Evolutionary conservation across 1,140 invertebrate genomes (phyloP).

Genomic region (Neodiprion fabricii): DNA sequence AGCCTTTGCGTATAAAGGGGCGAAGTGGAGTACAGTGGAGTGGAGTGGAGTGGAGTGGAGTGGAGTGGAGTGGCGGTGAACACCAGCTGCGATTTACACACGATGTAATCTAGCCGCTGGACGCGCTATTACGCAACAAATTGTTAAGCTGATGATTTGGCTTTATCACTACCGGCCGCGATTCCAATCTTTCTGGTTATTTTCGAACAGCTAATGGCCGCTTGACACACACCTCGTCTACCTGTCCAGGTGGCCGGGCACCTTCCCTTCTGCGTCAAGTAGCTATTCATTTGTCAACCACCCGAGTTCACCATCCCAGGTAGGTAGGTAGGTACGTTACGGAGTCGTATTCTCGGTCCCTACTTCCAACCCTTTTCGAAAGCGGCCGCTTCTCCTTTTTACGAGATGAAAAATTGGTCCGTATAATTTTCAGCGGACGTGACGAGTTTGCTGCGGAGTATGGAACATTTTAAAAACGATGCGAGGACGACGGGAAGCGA

Average conservation of each 20-base stretch:
- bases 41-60: background rate
- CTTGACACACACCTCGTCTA: slow-evolving; percentile 36
- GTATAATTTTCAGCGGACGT: too few relatives aligned
- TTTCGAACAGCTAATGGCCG: slow-evolving; percentile 45
- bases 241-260: background rate
- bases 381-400: too few relatives aligned
- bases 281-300: background rate
- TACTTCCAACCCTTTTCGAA: too few relatives aligned
- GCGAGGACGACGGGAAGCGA: slow-evolving; percentile 11
- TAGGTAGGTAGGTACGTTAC: background rate
- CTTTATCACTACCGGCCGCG: background rate
- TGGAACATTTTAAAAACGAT: slow-evolving; percentile 4
- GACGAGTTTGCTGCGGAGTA: background rate
- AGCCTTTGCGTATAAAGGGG: background rate
- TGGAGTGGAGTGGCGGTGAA: slow-evolving; percentile 1
- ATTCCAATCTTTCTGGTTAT: slow-evolving; percentile 5
- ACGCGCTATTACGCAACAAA: slow-evolving; percentile 2
- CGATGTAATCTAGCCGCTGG: background rate
- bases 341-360: too few relatives aligned
- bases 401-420: too few relatives aligned
- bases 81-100: slow-evolving; percentile 2
- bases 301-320: background rate
- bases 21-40: background rate
- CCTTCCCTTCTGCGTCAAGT: background rate
- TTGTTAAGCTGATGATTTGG: slow-evolving; percentile 1